Conservation (phyloP, 1,140 invertebrate genomes). For the Papilio xuthus region DNA sequence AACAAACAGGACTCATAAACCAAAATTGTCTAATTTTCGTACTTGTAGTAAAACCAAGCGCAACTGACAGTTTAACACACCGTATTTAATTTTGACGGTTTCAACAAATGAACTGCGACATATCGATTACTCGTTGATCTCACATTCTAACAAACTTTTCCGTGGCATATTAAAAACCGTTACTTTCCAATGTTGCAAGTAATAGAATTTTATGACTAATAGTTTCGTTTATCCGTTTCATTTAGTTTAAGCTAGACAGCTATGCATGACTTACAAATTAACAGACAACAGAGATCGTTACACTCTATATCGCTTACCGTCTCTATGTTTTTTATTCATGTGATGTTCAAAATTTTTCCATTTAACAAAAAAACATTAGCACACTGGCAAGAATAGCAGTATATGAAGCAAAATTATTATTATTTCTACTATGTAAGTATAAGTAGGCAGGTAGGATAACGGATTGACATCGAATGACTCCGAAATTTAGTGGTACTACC, state of each 20-base stretch:
- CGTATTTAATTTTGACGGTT: background rate
- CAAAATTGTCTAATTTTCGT: background rate
- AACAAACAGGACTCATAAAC: background rate
- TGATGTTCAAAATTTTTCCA: slow-evolving; percentile 12
- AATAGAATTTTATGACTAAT: slow-evolving; percentile 33
- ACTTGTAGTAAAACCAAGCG: background rate
- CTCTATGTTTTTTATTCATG: background rate
- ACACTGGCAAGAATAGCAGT: background rate
- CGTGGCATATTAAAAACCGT: background rate
- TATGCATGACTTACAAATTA: slow-evolving; percentile 45
- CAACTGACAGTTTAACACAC: background rate
- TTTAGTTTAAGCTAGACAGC: slow-evolving; percentile 29
- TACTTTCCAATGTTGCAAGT: slow-evolving; percentile 31
- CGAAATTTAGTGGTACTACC: no score
- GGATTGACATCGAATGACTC: no score
- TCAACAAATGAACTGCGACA: background rate
- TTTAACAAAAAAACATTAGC: background rate
- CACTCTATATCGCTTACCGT: background rate
- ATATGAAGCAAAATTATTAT: background rate
- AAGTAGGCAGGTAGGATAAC: no score
- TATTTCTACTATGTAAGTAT: background rate
- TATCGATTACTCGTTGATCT: slow-evolving; percentile 2
- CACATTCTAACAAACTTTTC: slow-evolving; percentile 12
- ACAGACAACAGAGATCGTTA: slow-evolving; percentile 29
- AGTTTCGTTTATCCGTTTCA: slow-evolving; percentile 30